Evolutionary conservation across 1,140 invertebrate species (phyloP), one percentile per base, ranked within the genome.

Genomic region (Phocides pigmalion): DNA sequence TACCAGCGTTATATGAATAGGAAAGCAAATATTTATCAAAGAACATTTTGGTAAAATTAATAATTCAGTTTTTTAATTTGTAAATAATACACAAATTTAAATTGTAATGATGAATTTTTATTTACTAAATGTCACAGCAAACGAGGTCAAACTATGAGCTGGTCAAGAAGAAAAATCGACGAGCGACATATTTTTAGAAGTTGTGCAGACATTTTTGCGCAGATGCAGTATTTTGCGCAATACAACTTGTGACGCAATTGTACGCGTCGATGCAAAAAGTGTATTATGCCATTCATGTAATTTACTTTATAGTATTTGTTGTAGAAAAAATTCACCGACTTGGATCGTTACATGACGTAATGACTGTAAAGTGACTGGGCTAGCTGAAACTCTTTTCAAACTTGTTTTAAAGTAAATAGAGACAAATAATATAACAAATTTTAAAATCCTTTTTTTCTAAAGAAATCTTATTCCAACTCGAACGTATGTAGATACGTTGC

Each of bases 231-330:
- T 4, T 39, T 15, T 15, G 12, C 19, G 19, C 12, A 54, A 42
- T 54, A 22, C 14, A 54, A 37, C 28, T 53, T 16, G 32, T 42
- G 51, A 41, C 19, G 51, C 19, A 54, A 54, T 8, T 4, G 20
- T 50, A 50, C 25, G 25, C 9, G 25, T 15, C 14, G 15, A 19
- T 1, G 28, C 3, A 35, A 51, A 39, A 39, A 39, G 11, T 51
- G 25, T 35, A 35, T 35, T 17, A 32, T 32, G 51, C 37, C 12
- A 0, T 25, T 14, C 41, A 39, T 37, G 35, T 54, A 25, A 39
- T 22, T 25, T n/a, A 22, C n/a, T 41, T 41, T 54, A 41, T 22
- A 39, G 17, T 19, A 41, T 41, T 54, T 54, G 51, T 41, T 54
- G 0, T 41, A 22, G 25, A 20, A 22, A 22, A 39, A 54, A 41